phyloP scores from a whole-genome alignment of 2,888 invertebrate genomes.

The Tryphoninae sp. region DNA sequence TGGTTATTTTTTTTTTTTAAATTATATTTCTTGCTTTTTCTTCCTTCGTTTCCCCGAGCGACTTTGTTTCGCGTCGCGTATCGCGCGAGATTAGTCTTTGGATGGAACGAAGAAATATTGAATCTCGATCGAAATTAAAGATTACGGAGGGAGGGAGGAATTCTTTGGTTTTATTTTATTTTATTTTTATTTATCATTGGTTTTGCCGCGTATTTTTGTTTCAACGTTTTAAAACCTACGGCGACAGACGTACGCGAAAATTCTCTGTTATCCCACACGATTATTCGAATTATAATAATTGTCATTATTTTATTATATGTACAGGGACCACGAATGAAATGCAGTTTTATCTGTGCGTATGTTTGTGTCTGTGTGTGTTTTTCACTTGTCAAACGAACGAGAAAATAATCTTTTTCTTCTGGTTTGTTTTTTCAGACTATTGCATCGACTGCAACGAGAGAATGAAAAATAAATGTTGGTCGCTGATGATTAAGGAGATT shows the following conservation, averaged over 20 bases:
- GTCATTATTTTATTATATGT: conserved; percentile 40
- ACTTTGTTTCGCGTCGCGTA: conserved; percentile 17
- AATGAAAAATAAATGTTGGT: background rate
- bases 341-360: background rate
- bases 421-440: background rate
- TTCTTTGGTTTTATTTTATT: conserved; percentile 22
- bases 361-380: too few species aligned
- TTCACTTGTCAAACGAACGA: conserved; percentile 9
- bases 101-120: conserved; percentile 58
- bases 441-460: background rate
- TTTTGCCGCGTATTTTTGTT: conserved; percentile 18
- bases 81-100: conserved; percentile 64
- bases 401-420: conserved; percentile 28
- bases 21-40: background rate
- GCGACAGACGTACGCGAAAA: conserved; percentile 38
- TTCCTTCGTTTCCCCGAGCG: conserved; percentile 7
- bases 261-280: conserved; percentile 39
- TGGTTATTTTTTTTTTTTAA: conserved; percentile 3
- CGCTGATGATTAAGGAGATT: background rate
- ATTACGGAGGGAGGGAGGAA: conserved; percentile 33
- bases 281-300: conserved; percentile 15
- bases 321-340: conserved; percentile 54
- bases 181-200: conserved; percentile 17
- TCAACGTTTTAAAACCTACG: conserved; percentile 43
- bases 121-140: conserved; percentile 40